Base-by-base conservation (phyloP, 2,888 invertebrate species). In the Agrotis exclamationis region DNA sequence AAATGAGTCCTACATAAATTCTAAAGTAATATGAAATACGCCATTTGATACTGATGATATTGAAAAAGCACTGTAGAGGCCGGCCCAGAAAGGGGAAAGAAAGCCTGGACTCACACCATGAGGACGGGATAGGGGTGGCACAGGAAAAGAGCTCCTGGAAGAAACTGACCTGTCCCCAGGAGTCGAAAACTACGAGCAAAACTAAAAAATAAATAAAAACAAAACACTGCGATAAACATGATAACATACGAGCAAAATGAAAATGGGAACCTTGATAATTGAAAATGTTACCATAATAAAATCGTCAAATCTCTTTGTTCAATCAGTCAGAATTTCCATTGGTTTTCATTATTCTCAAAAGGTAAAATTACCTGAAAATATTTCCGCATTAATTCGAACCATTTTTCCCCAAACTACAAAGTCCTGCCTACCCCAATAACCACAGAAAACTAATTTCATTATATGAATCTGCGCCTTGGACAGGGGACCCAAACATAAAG, bases 361-460 rank as follows among this genome's bases (percentile, higher is more conserved):
- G 28, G 44, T 66, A 18, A 24, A 1, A 5, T 28, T 22, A 44
- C 48, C 65, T 62, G 9, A 24, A 59, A 78, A 73, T 53, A 56
- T 70, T 63, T 16, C 62, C 16, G 39, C 3, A 58, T 62, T 45
- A 50, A 74, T 48, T 53, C 14, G 2, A 59, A 51, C 28, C 54
- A 66, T 73, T 74, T 71, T 68, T 57, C 28, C 51, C 48, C 18
- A 58, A 70, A 74, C 69, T 71, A 50, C 22, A 63, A 71, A 65
- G 28, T 54, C 53, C 3, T 39, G 39, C 39, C 24, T 24, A 24
- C 24, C 53, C 57, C 58, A 48, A 56, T 71, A 80, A 66, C 63
- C 76, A 47, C 79, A 70, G 80, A 81, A 87, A 91, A 88, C 88
- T 89, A 89, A 91, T 90, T 89, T 88, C 88, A 91, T 91, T 89